A percentile compares a stretch with the other conserved stretches of the same genome.
Evolutionary conservation across 2,888 invertebrate genomes (phyloP).

Genomic region (Liposcelis brunnea): DNA sequence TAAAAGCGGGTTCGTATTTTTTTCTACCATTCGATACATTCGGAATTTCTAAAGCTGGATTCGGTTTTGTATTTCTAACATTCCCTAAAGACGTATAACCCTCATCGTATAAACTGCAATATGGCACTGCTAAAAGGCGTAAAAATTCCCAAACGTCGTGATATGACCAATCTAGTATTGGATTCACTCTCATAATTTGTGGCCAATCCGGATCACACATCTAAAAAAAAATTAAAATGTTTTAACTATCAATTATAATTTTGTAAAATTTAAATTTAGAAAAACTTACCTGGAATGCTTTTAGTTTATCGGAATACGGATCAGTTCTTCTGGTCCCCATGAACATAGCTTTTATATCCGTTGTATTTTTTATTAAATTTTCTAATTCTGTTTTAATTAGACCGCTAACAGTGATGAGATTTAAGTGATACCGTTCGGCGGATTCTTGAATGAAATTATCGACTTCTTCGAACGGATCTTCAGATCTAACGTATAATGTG

Average conservation of each 20-base stretch:
- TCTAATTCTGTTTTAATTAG: conserved; percentile 55
- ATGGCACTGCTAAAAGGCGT: conserved; percentile 58
- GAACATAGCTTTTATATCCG: conserved; percentile 58
- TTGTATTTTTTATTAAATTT: conserved; percentile 33
- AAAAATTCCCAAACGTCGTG: conserved; percentile 84
- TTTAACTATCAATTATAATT: too few relatives aligned
- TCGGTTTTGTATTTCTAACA: conserved; percentile 58
- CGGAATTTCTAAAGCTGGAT: conserved; percentile 45
- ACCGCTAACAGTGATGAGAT: conserved; percentile 46
- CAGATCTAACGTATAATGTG: conserved; percentile 64
- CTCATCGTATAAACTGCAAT: conserved; percentile 76
- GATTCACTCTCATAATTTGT: conserved; percentile 68
- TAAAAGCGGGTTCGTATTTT: conserved; percentile 56
- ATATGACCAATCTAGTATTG: conserved; percentile 84
- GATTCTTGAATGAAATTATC: conserved; percentile 66
- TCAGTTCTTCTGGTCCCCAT: conserved; percentile 88
- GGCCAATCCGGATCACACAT: conserved; percentile 87
- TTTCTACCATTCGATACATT: conserved; percentile 29
- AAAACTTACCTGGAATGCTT: conserved; percentile 44
- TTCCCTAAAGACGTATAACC: conserved; percentile 88
- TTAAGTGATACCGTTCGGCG: conserved; percentile 49
- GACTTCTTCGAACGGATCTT: conserved; percentile 69
- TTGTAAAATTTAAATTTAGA: conserved; percentile 4
- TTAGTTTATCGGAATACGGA: conserved; percentile 53
- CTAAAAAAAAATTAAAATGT: conserved; percentile 27